Percentiles rank a stretch among this genome's conserved stretches.
Conservation (phyloP, 2,888 invertebrate species). For the Apoderus coryli region DNA sequence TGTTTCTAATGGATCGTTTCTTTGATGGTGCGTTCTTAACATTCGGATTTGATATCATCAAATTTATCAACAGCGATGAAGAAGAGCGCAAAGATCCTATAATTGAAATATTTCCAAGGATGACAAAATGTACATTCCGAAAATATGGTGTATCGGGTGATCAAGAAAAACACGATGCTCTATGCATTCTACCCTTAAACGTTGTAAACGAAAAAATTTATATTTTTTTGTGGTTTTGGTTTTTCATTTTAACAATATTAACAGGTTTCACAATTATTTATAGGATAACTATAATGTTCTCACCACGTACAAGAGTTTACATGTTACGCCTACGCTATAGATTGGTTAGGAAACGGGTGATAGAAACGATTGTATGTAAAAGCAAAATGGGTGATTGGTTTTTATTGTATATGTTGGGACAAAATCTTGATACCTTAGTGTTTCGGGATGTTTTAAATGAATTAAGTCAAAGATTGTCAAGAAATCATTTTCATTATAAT, state of each 20-base stretch:
- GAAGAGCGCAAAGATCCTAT: conserved; percentile 85
- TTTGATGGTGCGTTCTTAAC: conserved; percentile 89
- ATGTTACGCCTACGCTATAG: conserved; percentile 78
- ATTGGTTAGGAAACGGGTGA: conserved; percentile 74
- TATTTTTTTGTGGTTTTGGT: conserved; percentile 94
- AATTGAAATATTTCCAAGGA: conserved; percentile 87
- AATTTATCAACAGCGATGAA: conserved; percentile 83
- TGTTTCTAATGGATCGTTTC: conserved; percentile 90
- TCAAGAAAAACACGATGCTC: conserved; percentile 64
- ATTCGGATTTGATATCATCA: conserved; percentile 81
- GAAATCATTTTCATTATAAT: conserved; percentile 76
- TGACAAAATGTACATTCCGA: conserved; percentile 91
- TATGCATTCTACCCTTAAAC: conserved; percentile 83
- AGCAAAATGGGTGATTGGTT: conserved; percentile 96
- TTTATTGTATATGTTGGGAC: conserved; percentile 85
- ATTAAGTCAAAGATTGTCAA: conserved; percentile 74
- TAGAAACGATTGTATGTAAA: conserved; percentile 79
- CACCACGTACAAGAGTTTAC: conserved; percentile 84
- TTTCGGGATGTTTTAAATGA: conserved; percentile 90
- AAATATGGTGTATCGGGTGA: conserved; percentile 86
- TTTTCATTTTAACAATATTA: conserved; percentile 71
- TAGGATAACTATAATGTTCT: conserved; percentile 77
- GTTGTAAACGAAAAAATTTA: conserved; percentile 94
- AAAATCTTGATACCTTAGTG: conserved; percentile 87
- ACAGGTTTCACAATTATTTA: conserved; percentile 75